Conservation (phyloP, 2,888 invertebrate species). For the Pasiphila rectangulata region DNA sequence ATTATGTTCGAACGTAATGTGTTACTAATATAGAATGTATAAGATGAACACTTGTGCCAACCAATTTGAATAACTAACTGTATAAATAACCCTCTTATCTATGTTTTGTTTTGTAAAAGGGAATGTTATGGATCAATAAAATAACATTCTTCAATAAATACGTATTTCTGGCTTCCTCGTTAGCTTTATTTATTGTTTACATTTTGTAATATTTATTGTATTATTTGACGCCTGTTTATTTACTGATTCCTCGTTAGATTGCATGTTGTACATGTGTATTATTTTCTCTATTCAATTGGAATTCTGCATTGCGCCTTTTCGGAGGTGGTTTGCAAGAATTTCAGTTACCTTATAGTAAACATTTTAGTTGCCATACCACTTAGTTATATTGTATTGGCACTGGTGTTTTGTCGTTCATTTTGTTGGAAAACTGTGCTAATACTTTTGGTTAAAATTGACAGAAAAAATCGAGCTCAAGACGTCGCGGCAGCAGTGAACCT, state of each 20-base stretch:
- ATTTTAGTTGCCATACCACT: constrained; percentile 74
- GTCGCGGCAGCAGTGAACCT: constrained; percentile 62
- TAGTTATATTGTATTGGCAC: constrained; percentile 79
- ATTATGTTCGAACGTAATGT: constrained; percentile 61
- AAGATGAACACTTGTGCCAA: constrained; percentile 71
- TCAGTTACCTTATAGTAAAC: constrained; percentile 53
- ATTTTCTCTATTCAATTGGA: constrained; percentile 46
- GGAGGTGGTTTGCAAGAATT: constrained; percentile 48
- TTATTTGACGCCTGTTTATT: constrained; percentile 55
- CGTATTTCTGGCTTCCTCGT: constrained; percentile 61
- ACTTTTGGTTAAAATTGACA: constrained; percentile 58
- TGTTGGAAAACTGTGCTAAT: constrained; percentile 41
- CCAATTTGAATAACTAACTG: constrained; percentile 33
- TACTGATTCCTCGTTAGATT: constrained; percentile 60
- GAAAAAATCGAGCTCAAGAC: constrained; percentile 72
- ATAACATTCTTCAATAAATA: constrained; percentile 48
- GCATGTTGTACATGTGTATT: constrained; percentile 67
- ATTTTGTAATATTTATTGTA: constrained; percentile 43
- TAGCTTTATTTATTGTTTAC: constrained; percentile 63
- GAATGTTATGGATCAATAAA: constrained; percentile 74
- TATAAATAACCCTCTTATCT: constrained; percentile 33
- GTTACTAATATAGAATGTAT: constrained; percentile 59
- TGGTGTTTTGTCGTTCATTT: constrained; percentile 61
- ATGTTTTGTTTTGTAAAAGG: constrained; percentile 41
- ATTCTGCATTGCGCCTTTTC: constrained; percentile 43